These are phyloP conservation scores for Panagrolaimus sp. DNA, from an alignment of 1,140 invertebrate genomes.

Conservation along the genomic window DNA sequence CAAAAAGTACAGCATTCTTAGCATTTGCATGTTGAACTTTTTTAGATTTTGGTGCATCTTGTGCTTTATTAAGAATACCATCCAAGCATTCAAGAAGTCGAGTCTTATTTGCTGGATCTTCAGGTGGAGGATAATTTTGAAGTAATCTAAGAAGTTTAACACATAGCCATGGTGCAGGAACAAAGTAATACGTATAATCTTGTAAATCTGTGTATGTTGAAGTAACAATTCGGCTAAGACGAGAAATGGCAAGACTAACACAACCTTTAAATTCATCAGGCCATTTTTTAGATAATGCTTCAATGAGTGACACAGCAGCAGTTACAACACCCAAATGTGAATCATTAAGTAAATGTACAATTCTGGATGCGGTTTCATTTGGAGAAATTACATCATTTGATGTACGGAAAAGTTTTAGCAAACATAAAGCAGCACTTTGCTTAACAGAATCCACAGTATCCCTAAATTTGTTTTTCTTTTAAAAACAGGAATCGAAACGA, in stretches of 20 bases:
- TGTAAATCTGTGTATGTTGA: conserved; percentile 60
- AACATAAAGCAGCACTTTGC: conserved; percentile 93
- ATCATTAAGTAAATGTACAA: conserved; percentile 96
- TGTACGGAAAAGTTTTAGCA: conserved; percentile 84
- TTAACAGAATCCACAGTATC: conserved; percentile 99
- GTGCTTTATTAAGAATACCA: conserved; percentile 98
- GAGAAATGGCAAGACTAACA: conserved; percentile 90
- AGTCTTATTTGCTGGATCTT: conserved; percentile 65
- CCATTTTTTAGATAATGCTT: conserved; percentile 94
- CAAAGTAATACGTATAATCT: conserved; percentile 99
- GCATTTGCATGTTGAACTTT: conserved; percentile 99
- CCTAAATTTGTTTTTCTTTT: conserved; percentile 62
- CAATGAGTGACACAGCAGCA: conserved; percentile 92
- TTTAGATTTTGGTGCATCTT: conserved; percentile 98
- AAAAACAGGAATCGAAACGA: conserved; percentile 17
- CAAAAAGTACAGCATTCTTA: conserved; percentile 98
- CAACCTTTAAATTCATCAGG: conserved; percentile 99
- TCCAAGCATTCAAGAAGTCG: conserved; percentile 95
- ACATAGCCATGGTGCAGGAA: conserved; percentile 97
- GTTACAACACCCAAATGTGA: conserved; percentile 95
- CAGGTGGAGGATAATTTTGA: conserved; percentile 94
- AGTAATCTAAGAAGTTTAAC: conserved; percentile 90
- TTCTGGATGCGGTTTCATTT: conserved; percentile 95
- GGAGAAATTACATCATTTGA: conserved; percentile 85
- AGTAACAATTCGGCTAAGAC: conserved; percentile 71